Base-by-base conservation (phyloP, 2,888 invertebrate species). In the Archips crataeganus region DNA sequence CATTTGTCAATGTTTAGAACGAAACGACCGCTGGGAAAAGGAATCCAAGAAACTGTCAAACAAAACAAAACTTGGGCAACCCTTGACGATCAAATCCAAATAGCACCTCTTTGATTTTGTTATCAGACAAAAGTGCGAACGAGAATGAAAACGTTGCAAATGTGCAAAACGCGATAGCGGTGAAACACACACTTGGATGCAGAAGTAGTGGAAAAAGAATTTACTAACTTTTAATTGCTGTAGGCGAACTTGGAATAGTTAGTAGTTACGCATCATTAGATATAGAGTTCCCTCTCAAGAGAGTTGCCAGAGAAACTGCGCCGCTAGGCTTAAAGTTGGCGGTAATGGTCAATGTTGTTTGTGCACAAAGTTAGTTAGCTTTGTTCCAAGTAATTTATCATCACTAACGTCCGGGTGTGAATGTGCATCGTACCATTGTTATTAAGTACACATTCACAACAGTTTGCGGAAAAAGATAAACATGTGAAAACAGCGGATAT, bases 181-280 rank as follows among this genome's bases (percentile, higher is more conserved):
- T 45, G 45, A 45, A 45, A 45, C 45, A 10, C 45, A 42, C 42
- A 8, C 42, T 8, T 13, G 13, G 11, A 8, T 15, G 8, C 54
- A 54, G n/a, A 23, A 54, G 39, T 15, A 23, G 9, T 54, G 10
- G 54, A 23, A 54, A 23, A 54, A 54, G 54, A 23, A 54, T 54
- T 32, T 59, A 2, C 32, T 34, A 63, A 63, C 32, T 63, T 74
- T 69, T 74, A 74, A 74, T 74, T 74, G 74, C 74, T 69, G 32
- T 11, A 67, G 47, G 36, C 49, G 42, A 69, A 74, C 64, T 69
- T 45, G 9, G 54, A 51, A 42, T 42, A 70, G 60, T 74, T 69
- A 74, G 73, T 69, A 69, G 70, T 70, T 70, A 60, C 69, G 61
- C 74, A 61, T 61, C 74, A 74, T 74, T 74, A 74, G 70, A 54